phyloP scores from a whole-genome alignment of 2,888 invertebrate species.

The Pilophorus perplexus region DNA sequence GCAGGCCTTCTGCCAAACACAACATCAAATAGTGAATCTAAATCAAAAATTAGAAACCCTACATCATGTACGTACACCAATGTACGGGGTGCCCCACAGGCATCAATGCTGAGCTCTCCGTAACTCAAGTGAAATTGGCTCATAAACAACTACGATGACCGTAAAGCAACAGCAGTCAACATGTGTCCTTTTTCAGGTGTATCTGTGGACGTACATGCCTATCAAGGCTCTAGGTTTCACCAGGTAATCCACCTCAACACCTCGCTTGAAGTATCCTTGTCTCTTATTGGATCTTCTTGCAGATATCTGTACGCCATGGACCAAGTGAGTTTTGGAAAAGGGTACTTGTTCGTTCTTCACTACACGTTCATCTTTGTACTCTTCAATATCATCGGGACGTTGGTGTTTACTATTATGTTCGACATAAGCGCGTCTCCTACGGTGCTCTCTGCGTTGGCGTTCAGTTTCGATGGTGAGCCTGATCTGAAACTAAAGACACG shows the following conservation, averaged over 20 bases:
- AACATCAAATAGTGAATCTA: too few species aligned
- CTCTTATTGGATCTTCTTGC: background rate
- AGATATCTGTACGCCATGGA: constrained; percentile 6
- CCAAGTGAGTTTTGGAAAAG: background rate
- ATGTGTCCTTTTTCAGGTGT: constrained; percentile 1
- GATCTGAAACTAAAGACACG: too few species aligned
- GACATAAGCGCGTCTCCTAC: background rate
- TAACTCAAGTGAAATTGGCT: too few species aligned
- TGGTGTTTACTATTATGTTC: background rate
- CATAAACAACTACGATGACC: too few species aligned
- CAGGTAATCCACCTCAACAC: too few species aligned
- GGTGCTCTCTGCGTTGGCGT: background rate
- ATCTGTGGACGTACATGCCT: constrained; percentile 9
- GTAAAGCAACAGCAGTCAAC: too few species aligned
- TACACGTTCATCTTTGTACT: background rate
- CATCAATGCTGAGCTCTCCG: too few species aligned
- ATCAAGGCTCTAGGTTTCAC: constrained; percentile 4
- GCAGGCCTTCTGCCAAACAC: too few species aligned
- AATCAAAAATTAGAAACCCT: too few species aligned
- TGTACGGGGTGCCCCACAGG: too few species aligned
- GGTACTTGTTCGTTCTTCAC: background rate
- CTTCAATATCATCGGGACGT: background rate
- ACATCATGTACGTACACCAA: too few species aligned
- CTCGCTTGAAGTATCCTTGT: too few species aligned
- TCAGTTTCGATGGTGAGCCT: background rate